Conservation (phyloP, 2,113 vertebrate species). For the Pithys albifrons region DNA sequence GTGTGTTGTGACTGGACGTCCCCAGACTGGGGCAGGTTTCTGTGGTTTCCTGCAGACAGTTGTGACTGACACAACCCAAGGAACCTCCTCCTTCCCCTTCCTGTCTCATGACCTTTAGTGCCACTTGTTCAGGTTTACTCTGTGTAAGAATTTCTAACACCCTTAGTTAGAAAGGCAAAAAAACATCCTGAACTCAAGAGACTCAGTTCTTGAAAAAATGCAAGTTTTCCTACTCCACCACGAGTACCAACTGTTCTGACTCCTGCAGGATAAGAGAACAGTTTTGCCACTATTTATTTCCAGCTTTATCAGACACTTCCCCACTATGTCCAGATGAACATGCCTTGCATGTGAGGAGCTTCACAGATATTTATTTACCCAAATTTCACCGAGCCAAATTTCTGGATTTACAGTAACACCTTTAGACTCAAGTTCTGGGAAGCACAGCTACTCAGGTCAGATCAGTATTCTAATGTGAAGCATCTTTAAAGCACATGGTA, state of each 20-base stretch:
- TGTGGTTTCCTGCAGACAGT: conserved; percentile 70
- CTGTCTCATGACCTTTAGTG: conserved; percentile 37
- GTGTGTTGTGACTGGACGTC: conserved; percentile 53
- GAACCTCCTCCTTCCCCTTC: conserved; percentile 60
- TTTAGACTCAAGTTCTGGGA: background rate
- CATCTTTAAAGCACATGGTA: conserved; percentile 49
- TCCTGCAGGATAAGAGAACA: background rate
- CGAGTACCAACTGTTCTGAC: background rate
- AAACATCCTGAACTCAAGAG: background rate
- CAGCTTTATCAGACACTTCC: background rate
- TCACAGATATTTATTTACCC: background rate
- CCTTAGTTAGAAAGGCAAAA: background rate
- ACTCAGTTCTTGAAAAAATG: background rate
- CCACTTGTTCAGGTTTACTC: conserved; percentile 1
- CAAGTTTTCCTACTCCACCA: background rate
- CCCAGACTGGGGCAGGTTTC: conserved; percentile 40
- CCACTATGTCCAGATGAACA: background rate
- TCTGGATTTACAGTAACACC: background rate
- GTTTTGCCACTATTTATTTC: background rate
- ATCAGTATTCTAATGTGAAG: conserved; percentile 32
- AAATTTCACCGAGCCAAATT: background rate
- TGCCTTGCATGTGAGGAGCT: background rate
- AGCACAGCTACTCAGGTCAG: background rate
- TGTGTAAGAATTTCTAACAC: background rate
- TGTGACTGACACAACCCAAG: conserved; percentile 54